Base-by-base conservation (phyloP, 2,888 invertebrate genomes). In the Scaeva pyrastri region DNA sequence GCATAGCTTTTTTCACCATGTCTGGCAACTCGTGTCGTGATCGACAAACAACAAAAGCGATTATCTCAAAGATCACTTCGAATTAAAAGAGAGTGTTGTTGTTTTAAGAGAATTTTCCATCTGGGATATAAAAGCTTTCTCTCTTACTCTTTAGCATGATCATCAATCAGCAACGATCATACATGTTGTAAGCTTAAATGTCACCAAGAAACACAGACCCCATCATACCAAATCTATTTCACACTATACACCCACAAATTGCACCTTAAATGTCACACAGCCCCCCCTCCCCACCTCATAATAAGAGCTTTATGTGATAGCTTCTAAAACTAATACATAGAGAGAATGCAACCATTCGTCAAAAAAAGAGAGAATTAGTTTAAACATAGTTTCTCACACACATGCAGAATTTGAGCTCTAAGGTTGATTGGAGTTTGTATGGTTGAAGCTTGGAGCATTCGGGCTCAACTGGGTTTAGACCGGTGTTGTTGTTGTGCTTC, bases 11-110 rank as follows among this genome's bases (percentile, higher is more conserved):
- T 41, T 75, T 50, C 76, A 50, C 48, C 36, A 48, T 50, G 73
- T 31, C 81, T 85, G 85, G 85, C 76, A 85, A 85, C 81, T 56
- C 76, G 60, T 56, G 31, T n/a, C n/a, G n/a, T n/a, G n/a, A n/a
- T n/a, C n/a, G n/a, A n/a, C n/a, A n/a, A 50, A 31, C 39, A 50
- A 73, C 55, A 39, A 58, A 60, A 43, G 41, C n/a, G 16, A 50
- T 3, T 39, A 62, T 19, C 43, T 70, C 12, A 74, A 64, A 79
- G 75, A 79, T 62, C 31, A 23, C 36, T 6, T 48, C 23, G 41
- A 19, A 19, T 1, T 52, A 23, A 60, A 19, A 70, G 58, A 71
- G 58, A 31, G 31, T n/a, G n/a, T n/a, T n/a, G n/a, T 12, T 5
- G 6, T 52, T 41, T 72, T 72, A 85, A 80, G 75, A 72, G 70